Conservation (phyloP, 2,888 invertebrate genomes). For the Parnassius orleans region DNA sequence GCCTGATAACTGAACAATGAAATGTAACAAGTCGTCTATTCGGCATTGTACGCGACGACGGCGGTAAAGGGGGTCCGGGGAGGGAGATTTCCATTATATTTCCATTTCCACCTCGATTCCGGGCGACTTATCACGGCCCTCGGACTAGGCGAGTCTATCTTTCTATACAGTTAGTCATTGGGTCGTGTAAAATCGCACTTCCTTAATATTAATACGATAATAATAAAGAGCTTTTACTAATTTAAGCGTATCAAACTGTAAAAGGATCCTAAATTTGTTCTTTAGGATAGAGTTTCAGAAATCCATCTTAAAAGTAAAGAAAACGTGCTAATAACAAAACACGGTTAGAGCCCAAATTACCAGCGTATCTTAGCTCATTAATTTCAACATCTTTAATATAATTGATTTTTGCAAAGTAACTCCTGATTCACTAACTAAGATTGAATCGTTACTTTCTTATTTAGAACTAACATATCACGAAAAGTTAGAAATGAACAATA, state of each 20-base stretch:
- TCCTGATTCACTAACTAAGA: too few relatives aligned
- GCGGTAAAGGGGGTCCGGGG: slow-evolving; percentile 39
- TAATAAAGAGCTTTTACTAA: slow-evolving; percentile 5
- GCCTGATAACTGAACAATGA: slow-evolving; percentile 81
- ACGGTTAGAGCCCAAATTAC: too few relatives aligned
- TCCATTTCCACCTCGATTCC: slow-evolving; percentile 80
- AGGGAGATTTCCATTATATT: slow-evolving; percentile 76
- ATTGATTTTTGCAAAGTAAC: too few relatives aligned
- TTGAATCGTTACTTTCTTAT: too few relatives aligned
- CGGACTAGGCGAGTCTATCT: slow-evolving; percentile 77
- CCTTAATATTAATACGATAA: slow-evolving; percentile 10
- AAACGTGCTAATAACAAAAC: too few relatives aligned
- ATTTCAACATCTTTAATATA: too few relatives aligned
- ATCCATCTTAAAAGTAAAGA: too few relatives aligned
- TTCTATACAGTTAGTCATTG: slow-evolving; percentile 75
- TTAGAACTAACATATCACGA: too few relatives aligned
- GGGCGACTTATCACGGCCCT: slow-evolving; percentile 75
- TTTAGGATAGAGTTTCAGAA: too few relatives aligned
- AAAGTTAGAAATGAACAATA: too few relatives aligned
- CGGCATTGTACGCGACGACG: slow-evolving; percentile 68
- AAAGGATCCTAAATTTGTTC: too few relatives aligned
- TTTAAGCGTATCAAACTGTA: background rate
- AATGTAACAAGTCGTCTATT: slow-evolving; percentile 81
- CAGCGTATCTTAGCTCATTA: too few relatives aligned
- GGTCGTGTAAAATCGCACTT: slow-evolving; percentile 40